Evolutionary conservation across 2,113 vertebrate genomes (phyloP).

Genomic region (Ploceus nigricollis): DNA sequence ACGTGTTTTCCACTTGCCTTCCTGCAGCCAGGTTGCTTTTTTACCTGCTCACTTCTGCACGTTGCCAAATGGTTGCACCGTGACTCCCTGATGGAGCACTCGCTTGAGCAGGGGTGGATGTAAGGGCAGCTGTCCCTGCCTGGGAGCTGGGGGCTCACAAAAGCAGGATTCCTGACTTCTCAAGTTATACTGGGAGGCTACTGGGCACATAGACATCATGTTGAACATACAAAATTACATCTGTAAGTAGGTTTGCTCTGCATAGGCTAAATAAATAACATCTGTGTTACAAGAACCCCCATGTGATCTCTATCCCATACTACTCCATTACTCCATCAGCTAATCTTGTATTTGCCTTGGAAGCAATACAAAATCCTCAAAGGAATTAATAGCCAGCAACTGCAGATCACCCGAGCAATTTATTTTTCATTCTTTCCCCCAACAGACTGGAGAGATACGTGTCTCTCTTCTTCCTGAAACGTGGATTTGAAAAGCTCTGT

Average conservation of each 20-base stretch:
- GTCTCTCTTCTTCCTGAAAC: background rate
- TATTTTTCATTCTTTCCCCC: slow-evolving; percentile 24
- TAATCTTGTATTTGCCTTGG: slow-evolving; percentile 41
- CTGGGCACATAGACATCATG: background rate
- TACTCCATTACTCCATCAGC: background rate
- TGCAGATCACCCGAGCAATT: slow-evolving; percentile 18
- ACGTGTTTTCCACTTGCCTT: background rate
- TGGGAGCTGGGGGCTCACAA: background rate
- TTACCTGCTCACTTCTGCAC: background rate
- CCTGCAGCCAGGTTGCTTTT: background rate
- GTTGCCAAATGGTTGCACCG: background rate
- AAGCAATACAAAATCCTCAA: slow-evolving; percentile 26
- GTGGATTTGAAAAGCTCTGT: background rate
- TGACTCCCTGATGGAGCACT: background rate
- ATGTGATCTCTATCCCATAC: background rate
- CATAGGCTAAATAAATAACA: slow-evolving; percentile 32
- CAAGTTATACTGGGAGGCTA: background rate
- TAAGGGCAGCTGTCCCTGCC: background rate
- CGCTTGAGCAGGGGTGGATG: background rate
- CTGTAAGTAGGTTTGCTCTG: slow-evolving; percentile 10
- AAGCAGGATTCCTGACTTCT: background rate
- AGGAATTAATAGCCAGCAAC: slow-evolving; percentile 36
- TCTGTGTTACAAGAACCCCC: slow-evolving; percentile 5
- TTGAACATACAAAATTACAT: background rate
- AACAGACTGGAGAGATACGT: background rate